Conservation (phyloP, 1,140 invertebrate species). For the Microplitis mediator region DNA sequence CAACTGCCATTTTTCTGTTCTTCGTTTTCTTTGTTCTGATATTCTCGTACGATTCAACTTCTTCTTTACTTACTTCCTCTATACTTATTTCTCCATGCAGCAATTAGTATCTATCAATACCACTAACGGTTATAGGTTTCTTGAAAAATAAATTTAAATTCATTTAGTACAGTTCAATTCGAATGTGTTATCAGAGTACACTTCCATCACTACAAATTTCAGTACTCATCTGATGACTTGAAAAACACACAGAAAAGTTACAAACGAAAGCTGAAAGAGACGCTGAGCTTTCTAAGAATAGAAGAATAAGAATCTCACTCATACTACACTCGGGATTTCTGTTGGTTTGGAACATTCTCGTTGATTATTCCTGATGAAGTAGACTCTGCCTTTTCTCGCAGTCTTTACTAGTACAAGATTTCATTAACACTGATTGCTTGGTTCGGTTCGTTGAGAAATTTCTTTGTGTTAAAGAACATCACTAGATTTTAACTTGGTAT, state of each 20-base stretch:
- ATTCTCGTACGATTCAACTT: neutral
- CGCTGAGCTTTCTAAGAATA: neutral
- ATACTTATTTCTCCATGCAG: neutral
- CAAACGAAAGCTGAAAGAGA: neutral
- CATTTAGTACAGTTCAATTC: too few relatives aligned
- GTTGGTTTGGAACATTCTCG: conserved; percentile 5
- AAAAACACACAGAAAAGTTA: neutral
- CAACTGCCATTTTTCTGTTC: neutral
- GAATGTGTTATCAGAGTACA: too few relatives aligned
- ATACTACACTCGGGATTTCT: neutral
- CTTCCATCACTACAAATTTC: neutral
- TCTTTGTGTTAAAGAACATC: conserved; percentile 11
- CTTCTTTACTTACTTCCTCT: neutral
- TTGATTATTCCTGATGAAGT: conserved; percentile 32
- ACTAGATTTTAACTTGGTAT: neutral
- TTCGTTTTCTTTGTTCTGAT: neutral
- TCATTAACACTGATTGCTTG: conserved; percentile 32
- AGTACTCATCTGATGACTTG: neutral
- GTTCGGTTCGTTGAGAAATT: conserved; percentile 29
- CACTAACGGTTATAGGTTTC: neutral
- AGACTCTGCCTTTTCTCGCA: neutral
- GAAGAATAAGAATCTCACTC: neutral
- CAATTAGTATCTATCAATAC: conserved; percentile 14
- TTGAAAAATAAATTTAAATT: neutral
- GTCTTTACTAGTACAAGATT: conserved; percentile 19